Percentiles rank a stretch among this genome's conserved stretches.
These are phyloP conservation scores for Xiphophorus hellerii DNA, from an alignment of 2,113 vertebrate species.

Conservation along the genomic window DNA sequence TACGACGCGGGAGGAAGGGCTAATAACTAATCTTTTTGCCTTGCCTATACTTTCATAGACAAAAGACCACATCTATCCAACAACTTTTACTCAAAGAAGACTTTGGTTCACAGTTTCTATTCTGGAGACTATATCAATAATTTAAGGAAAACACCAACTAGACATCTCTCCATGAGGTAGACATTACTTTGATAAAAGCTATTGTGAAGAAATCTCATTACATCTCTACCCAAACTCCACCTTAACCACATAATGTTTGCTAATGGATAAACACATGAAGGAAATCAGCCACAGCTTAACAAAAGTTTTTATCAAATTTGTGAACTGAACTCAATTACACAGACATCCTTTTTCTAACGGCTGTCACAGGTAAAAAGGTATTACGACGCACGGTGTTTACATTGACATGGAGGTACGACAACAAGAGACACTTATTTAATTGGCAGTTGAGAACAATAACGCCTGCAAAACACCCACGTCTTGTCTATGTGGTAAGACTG, in stretches of 20 bases:
- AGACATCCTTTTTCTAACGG: conserved; percentile 19
- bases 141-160: not conserved
- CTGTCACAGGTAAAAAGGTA: conserved; percentile 54
- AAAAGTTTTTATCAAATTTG: not conserved
- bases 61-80: no score
- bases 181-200: not conserved
- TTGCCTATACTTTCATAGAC: no score
- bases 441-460: conserved; percentile 88
- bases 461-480: conserved; percentile 86
- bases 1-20: no score
- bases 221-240: not conserved
- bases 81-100: no score
- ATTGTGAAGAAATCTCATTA: not conserved
- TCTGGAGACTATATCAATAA: no score
- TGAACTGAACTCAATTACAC: not conserved
- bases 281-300: not conserved
- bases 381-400: conserved; percentile 81
- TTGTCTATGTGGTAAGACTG: conserved; percentile 85
- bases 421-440: conserved; percentile 85
- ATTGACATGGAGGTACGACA: conserved; percentile 82
- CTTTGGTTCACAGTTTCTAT: no score
- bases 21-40: no score
- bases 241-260: not conserved
- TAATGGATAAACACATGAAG: not conserved
- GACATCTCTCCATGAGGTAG: not conserved